These are phyloP conservation scores for Malurus alboscapulatus DNA, from an alignment of 2,113 vertebrate genomes.

Conservation along the genomic window DNA sequence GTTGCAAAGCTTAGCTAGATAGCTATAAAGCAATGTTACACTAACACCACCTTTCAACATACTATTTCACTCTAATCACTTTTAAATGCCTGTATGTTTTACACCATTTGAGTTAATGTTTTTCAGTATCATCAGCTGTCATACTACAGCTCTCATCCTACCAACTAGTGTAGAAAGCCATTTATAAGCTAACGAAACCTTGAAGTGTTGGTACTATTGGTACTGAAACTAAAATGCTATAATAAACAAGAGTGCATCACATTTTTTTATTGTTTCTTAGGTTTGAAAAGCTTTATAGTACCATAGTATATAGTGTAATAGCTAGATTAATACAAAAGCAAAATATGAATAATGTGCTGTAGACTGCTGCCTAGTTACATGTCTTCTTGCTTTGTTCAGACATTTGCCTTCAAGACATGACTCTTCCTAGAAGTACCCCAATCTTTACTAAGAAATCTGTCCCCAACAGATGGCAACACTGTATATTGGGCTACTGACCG, in stretches of 20 bases:
- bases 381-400: background rate
- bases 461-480: background rate
- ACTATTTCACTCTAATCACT: background rate
- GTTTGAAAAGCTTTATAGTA: background rate
- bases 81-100: background rate
- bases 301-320: background rate
- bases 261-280: background rate
- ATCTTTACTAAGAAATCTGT: background rate
- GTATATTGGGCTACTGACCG: background rate
- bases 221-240: background rate
- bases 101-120: background rate
- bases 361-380: background rate
- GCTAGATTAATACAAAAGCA: background rate
- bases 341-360: background rate
- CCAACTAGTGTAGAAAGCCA: background rate
- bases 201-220: background rate
- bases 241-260: background rate
- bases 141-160: background rate
- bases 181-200: background rate
- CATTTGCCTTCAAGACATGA: fast-evolving
- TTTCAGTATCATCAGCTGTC: background rate
- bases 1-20: background rate
- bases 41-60: background rate
- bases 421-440: background rate
- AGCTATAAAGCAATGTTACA: background rate